These are phyloP conservation scores for Listronotus oregonensis DNA, from an alignment of 1,140 invertebrate genomes.

Conservation along the genomic window DNA sequence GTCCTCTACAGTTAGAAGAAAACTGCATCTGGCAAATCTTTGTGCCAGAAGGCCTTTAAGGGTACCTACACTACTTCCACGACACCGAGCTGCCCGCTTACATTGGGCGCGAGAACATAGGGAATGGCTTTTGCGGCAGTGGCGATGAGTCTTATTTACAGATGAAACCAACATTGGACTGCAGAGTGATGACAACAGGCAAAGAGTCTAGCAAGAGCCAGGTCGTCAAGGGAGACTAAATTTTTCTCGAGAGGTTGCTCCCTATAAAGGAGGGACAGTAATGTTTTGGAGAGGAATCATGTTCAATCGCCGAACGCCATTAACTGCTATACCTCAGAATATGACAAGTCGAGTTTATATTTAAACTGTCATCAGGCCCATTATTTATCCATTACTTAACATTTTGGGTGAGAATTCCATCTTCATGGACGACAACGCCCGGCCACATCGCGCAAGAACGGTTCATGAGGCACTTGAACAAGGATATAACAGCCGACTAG, in stretches of 20 bases:
- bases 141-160: slow-evolving; percentile 23
- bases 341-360: slow-evolving; percentile 21
- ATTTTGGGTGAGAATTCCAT: slow-evolving; percentile 11
- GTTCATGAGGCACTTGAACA: slow-evolving; percentile 15
- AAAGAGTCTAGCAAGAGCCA: slow-evolving; percentile 16
- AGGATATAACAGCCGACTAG: slow-evolving; percentile 10
- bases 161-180: slow-evolving; percentile 19
- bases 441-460: slow-evolving; percentile 10
- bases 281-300: slow-evolving; percentile 18
- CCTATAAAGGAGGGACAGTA: slow-evolving; percentile 54
- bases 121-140: slow-evolving; percentile 17
- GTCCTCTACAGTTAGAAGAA: slow-evolving; percentile 11
- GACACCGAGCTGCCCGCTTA: slow-evolving; percentile 13
- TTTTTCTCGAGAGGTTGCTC: slow-evolving; percentile 47
- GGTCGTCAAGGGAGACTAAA: slow-evolving; percentile 7
- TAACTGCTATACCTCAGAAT: slow-evolving; percentile 20
- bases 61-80: slow-evolving; percentile 9
- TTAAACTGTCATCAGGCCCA: slow-evolving; percentile 22
- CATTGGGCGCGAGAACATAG: slow-evolving; percentile 8
- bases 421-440: slow-evolving; percentile 16
- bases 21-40: slow-evolving; percentile 5
- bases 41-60: slow-evolving; percentile 10
- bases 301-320: slow-evolving; percentile 9
- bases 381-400: slow-evolving; percentile 11
- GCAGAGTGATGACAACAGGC: slow-evolving; percentile 12